Evolutionary conservation across 1,140 invertebrate genomes (phyloP).

Genomic region (Orchestia grillus): DNA sequence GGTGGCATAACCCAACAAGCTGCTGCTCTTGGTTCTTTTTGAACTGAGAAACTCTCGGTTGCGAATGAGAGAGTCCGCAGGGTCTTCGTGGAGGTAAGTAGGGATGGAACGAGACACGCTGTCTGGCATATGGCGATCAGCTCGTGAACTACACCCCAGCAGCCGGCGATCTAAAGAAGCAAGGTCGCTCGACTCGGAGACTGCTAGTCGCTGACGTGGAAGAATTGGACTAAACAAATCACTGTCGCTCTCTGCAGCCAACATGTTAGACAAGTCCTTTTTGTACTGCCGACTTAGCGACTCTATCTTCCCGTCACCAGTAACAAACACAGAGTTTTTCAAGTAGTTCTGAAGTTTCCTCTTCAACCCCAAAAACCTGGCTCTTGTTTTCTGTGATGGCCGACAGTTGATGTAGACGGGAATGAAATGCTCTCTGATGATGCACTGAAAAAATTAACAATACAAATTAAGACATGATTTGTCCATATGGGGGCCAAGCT

Average conservation of each 20-base stretch:
- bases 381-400: slow-evolving; percentile 15
- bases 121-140: neutral
- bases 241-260: neutral
- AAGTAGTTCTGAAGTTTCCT: slow-evolving; percentile 25
- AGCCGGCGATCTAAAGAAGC: neutral
- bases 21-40: neutral
- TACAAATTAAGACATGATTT: neutral
- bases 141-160: neutral
- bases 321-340: neutral
- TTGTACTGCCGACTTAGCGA: neutral
- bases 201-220: neutral
- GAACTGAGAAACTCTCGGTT: slow-evolving; percentile 14
- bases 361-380: slow-evolving; percentile 7
- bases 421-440: slow-evolving; percentile 28
- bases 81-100: slow-evolving; percentile 26
- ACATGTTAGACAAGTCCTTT: neutral
- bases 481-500: no score
- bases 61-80: neutral
- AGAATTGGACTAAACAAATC: neutral
- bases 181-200: neutral
- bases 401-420: slow-evolving; percentile 36
- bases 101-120: slow-evolving; percentile 32
- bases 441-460: neutral
- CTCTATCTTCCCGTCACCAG: neutral
- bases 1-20: slow-evolving; percentile 10